A percentile compares a stretch with the other conserved stretches of the same genome.
phyloP scores from a whole-genome alignment of 2,113 vertebrate genomes.

The Ahaetulla prasina region DNA sequence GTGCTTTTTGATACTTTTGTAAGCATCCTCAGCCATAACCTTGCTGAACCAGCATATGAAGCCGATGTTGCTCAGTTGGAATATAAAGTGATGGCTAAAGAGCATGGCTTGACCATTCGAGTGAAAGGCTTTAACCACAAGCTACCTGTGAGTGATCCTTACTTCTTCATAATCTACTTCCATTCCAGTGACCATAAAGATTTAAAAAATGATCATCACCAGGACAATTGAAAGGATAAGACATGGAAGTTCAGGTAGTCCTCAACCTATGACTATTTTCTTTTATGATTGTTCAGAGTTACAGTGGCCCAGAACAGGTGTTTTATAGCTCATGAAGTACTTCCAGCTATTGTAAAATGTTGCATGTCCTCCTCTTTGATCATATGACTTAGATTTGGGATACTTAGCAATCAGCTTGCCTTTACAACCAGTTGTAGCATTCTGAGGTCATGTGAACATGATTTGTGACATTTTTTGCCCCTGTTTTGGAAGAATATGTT shows the following conservation, averaged over 20 bases:
- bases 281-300: not conserved
- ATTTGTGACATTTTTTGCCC: not conserved
- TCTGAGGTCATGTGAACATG: not conserved
- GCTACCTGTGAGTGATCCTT: conserved; percentile 71
- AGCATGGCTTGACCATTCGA: conserved; percentile 78
- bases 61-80: conserved; percentile 81
- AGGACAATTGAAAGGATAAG: not conserved
- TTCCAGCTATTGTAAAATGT: not conserved
- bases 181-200: not conserved
- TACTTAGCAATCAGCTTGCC: not conserved
- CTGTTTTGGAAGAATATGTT: not conserved
- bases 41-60: conserved; percentile 84
- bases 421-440: not conserved
- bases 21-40: conserved; percentile 79
- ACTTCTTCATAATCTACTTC: not conserved
- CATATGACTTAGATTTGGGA: not conserved
- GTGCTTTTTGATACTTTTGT: conserved; percentile 84
- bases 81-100: conserved; percentile 78
- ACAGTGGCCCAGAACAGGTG: not conserved
- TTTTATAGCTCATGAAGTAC: not conserved
- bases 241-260: not conserved
- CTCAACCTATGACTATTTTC: not conserved
- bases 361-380: not conserved
- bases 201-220: not conserved
- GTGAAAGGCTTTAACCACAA: conserved; percentile 85